A percentile compares a stretch with the other conserved stretches of the same genome.
These are phyloP conservation scores for Macrobrachium rosenbergii DNA, from an alignment of 1,140 invertebrate genomes.

Conservation along the genomic window DNA sequence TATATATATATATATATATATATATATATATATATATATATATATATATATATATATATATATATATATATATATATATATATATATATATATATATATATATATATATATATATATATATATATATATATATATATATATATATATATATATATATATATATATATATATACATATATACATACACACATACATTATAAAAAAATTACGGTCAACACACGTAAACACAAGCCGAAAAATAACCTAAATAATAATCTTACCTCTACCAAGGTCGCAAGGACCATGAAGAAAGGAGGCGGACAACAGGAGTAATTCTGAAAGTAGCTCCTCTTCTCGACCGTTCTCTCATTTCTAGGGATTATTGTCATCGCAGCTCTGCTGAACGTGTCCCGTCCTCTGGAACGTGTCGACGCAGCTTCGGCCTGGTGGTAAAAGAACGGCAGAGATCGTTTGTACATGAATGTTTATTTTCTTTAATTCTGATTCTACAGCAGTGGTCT, in stretches of 20 bases:
- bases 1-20: too few relatives aligned
- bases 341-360: slow-evolving; percentile 76
- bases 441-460: too few relatives aligned
- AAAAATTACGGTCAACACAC: too few relatives aligned
- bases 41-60: too few relatives aligned
- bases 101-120: too few relatives aligned
- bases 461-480: not conserved
- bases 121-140: too few relatives aligned
- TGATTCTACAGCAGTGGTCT: not conserved
- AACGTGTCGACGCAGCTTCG: slow-evolving; percentile 53
- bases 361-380: slow-evolving; percentile 68
- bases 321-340: slow-evolving; percentile 73
- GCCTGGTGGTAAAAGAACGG: slow-evolving; percentile 2
- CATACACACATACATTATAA: too few relatives aligned
- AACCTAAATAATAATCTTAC: slow-evolving; percentile 64
- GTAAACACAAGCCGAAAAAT: not conserved
- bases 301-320: slow-evolving; percentile 88
- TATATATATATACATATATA: too few relatives aligned
- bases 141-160: too few relatives aligned
- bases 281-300: slow-evolving; percentile 89
- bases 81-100: too few relatives aligned
- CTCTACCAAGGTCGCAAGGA: slow-evolving; percentile 73
- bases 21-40: too few relatives aligned
- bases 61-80: too few relatives aligned
- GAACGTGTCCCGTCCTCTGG: slow-evolving; percentile 67